These are phyloP conservation scores for Epizoanthus scotinus DNA, from an alignment of 92 coral and sea anemone genomes.

Conservation along the genomic window DNA sequence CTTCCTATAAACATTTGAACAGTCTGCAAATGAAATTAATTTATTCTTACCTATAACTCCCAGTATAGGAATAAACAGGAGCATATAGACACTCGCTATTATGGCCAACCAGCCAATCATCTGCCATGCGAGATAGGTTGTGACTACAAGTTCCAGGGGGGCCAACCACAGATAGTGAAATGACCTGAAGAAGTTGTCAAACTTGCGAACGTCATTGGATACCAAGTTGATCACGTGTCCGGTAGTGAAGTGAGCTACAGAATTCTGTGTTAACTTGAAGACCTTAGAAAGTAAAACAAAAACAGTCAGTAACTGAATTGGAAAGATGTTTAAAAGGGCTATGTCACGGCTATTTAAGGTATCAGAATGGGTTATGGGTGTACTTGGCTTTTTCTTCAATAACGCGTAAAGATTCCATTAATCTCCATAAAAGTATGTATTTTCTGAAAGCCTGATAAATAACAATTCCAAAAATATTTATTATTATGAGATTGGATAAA, in stretches of 20 bases:
- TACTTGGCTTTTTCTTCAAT: no score
- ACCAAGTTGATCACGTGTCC: constrained; percentile 35
- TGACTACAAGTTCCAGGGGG: constrained; percentile 31
- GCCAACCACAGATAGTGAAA: constrained; percentile 41
- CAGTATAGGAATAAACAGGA: constrained; percentile 31
- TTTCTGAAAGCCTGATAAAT: no score
- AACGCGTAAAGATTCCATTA: no score
- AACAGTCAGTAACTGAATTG: no score
- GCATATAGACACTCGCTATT: constrained; percentile 25
- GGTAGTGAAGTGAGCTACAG: constrained; percentile 20
- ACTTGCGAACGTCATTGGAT: constrained; percentile 35
- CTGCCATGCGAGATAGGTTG: constrained; percentile 37
- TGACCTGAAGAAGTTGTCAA: constrained; percentile 42
- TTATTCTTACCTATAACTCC: constrained; percentile 28
- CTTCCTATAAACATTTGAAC: neutral
- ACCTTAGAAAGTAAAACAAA: no score
- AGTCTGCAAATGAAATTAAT: neutral
- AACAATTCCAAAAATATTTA: no score
- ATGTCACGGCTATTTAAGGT: no score
- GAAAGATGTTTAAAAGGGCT: no score
- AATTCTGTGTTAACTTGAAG: constrained; percentile 15
- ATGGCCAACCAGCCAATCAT: constrained; percentile 40
- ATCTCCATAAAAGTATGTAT: no score
- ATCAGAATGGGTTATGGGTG: no score
- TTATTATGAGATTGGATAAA: no score